phyloP scores from a whole-genome alignment of 2,113 vertebrate genomes.

The Ochotona curzoniae region DNA sequence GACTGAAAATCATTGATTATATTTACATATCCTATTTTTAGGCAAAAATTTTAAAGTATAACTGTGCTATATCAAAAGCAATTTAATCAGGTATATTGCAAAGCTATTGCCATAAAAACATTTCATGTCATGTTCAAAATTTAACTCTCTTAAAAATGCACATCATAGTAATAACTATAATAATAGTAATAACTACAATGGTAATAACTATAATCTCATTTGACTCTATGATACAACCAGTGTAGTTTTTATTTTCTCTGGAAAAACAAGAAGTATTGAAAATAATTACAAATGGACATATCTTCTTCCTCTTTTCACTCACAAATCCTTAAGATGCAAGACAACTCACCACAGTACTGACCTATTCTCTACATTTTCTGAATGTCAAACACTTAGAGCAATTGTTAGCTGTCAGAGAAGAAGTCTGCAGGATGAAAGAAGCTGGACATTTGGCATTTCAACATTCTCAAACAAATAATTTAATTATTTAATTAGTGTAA shows the following conservation, averaged over 20 bases:
- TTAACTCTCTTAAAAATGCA: constrained; percentile 36
- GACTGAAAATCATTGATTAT: constrained; percentile 14
- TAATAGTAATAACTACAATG: background rate
- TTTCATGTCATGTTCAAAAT: background rate
- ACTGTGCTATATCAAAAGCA: constrained; percentile 17
- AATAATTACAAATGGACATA: constrained; percentile 22
- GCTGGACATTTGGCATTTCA: constrained; percentile 73
- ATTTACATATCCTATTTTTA: background rate
- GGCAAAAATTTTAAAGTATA: constrained; percentile 33
- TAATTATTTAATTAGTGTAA: constrained; percentile 76
- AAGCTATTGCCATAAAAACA: constrained; percentile 29
- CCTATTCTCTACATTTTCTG: constrained; percentile 72
- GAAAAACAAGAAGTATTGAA: constrained; percentile 39
- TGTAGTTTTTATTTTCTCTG: constrained; percentile 50
- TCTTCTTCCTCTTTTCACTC: background rate
- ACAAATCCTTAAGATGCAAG: constrained; percentile 71
- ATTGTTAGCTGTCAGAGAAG: constrained; percentile 67
- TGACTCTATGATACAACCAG: constrained; percentile 13
- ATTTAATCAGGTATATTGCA: constrained; percentile 14
- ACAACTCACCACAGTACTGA: constrained; percentile 47
- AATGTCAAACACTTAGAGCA: constrained; percentile 76
- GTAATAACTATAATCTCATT: background rate
- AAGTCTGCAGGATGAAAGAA: constrained; percentile 55
- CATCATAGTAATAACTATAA: constrained; percentile 2
- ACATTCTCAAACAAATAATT: constrained; percentile 62